phyloP scores from a whole-genome alignment of 2,113 vertebrate genomes.

The Anhinga rufa region DNA sequence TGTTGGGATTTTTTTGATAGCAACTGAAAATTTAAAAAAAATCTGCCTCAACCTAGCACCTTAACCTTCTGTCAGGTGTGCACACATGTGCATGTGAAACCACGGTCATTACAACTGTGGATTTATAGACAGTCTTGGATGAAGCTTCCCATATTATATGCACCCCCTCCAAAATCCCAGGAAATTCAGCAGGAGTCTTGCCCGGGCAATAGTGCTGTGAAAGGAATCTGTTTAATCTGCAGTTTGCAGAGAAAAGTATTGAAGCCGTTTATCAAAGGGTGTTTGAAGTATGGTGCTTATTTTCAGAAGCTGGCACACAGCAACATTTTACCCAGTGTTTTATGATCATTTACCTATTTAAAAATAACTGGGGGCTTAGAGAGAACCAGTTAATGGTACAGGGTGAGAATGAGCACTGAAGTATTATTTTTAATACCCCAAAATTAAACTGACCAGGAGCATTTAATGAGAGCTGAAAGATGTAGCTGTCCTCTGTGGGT shows the following conservation, averaged over 20 bases:
- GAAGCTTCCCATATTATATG: not conserved
- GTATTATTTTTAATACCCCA: not conserved
- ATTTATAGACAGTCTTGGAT: accelerated
- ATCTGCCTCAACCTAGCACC: not conserved
- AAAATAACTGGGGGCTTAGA: not conserved
- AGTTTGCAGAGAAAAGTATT: not conserved
- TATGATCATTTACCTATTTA: not conserved
- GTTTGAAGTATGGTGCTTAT: not conserved
- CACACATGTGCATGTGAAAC: not conserved
- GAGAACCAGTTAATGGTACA: not conserved
- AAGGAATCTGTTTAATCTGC: not conserved
- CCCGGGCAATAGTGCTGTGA: not conserved
- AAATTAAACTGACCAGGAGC: not conserved
- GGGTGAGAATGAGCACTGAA: not conserved
- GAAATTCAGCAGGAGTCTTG: not conserved
- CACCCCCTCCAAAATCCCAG: not conserved
- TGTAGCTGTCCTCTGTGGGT: not conserved
- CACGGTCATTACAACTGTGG: not conserved
- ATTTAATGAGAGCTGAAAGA: not conserved
- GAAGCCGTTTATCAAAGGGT: not conserved
- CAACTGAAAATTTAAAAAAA: not conserved
- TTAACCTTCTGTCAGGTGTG: not conserved
- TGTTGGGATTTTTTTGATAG: not conserved
- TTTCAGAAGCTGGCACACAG: not conserved
- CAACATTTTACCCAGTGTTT: not conserved